phyloP scores from a whole-genome alignment of 2,113 vertebrate genomes.

The Cottus gobio region DNA sequence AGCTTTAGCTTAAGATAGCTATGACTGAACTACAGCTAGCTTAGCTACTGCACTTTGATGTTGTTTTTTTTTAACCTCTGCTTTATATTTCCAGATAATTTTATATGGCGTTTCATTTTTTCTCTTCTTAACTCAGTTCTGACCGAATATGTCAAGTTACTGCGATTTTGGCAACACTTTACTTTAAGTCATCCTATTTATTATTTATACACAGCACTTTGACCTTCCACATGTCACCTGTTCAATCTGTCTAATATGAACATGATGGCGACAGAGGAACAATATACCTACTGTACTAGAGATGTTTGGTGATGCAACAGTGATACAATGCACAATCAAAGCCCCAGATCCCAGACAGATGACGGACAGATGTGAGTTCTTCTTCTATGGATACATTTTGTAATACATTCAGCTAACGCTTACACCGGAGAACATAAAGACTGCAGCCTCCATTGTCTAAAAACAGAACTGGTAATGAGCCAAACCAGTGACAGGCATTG shows the following conservation, averaged over 20 bases:
- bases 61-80: background rate
- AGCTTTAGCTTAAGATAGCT: background rate
- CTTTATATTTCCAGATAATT: background rate
- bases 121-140: too few species aligned
- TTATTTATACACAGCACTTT: background rate
- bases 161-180: too few species aligned
- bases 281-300: background rate
- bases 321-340: constrained; percentile 21
- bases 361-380: background rate
- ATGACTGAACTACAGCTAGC: background rate
- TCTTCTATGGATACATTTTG: background rate
- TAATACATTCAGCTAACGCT: constrained; percentile 23
- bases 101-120: background rate
- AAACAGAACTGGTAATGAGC: constrained; percentile 15
- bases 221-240: constrained; percentile 33
- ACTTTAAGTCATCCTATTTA: too few species aligned
- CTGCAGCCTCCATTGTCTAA: constrained; percentile 5
- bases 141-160: too few species aligned
- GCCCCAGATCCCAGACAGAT: constrained; percentile 3
- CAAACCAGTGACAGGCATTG: constrained; percentile 8
- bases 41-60: background rate
- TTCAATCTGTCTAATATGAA: constrained; percentile 4
- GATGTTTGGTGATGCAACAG: constrained; percentile 18
- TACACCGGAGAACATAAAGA: constrained; percentile 1
- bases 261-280: background rate